phyloP scores from a whole-genome alignment of 1,140 invertebrate species.

The Mizuhopecten yessoensis region DNA sequence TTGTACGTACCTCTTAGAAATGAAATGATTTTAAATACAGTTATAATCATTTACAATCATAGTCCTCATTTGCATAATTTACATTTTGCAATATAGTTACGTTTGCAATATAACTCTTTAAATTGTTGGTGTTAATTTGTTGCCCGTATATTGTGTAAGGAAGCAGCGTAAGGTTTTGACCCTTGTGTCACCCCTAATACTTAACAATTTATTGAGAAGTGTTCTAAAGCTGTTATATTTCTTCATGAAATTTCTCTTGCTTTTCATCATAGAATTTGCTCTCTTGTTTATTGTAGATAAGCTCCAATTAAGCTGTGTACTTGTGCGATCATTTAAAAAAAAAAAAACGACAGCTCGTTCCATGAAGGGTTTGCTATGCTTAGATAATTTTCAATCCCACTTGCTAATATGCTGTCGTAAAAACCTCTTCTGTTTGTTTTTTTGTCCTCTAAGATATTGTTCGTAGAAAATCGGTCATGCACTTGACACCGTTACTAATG shows the following conservation, averaged over 20 bases:
- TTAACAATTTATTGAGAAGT: neutral
- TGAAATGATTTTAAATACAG: constrained; percentile 21
- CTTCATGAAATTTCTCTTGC: constrained; percentile 15
- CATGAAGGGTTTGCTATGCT: constrained; percentile 4
- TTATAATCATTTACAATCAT: constrained; percentile 17
- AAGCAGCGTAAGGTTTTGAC: neutral
- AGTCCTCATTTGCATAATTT: constrained; percentile 34
- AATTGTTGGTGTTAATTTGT: neutral
- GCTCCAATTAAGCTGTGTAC: neutral
- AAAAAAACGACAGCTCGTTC: neutral
- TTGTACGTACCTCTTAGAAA: neutral
- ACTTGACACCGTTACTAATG: constrained; percentile 43
- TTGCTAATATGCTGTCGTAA: neutral
- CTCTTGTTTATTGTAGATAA: neutral
- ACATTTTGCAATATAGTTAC: constrained; percentile 12
- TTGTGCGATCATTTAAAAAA: neutral
- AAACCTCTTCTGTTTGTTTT: neutral
- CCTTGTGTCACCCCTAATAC: neutral
- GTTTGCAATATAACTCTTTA: constrained; percentile 9
- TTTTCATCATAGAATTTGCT: constrained; percentile 25
- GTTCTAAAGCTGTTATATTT: neutral
- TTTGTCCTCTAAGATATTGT: neutral
- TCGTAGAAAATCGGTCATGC: neutral
- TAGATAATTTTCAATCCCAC: neutral
- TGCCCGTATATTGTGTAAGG: neutral